Evolutionary conservation across 2,888 invertebrate species (phyloP), one percentile per base, ranked within the genome.

Genomic region (Eupithecia exiguata): DNA sequence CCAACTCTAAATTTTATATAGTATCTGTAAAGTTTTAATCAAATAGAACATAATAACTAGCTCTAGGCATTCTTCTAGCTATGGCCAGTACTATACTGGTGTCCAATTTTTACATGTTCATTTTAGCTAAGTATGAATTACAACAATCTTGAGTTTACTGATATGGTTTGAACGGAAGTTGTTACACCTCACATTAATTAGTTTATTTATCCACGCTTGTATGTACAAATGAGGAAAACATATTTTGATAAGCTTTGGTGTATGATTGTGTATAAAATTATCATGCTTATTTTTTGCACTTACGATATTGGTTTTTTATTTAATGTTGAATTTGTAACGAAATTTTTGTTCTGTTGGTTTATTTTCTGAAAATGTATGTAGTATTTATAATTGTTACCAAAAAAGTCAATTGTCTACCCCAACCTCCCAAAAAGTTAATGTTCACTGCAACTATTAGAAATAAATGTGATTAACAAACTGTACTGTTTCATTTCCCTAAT

Each of bases 371-470:
- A 70, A 78, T 87, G 82, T 84, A 83, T 78, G 82, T 87, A 84
- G 82, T 83, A 83, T 83, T 80, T 87, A 84, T 84, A 83, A 81
- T 82, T 91, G 91, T 92, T 93, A 92, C 92, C 91, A 90, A 90
- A 90, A 53, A 91, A 90, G 90, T 92, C 89, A 91, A 90, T 91
- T 91, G 86, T 86, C 85, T 76, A 77, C 80, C 80, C 81, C 80
- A 75, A 82, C 80, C 84, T 87, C 83, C 85, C 66, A 79, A 84
- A 82, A 82, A 83, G 79, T 84, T 88, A 88, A 84, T 84, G 90
- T 91, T 91, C 89, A 88, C 88, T 90, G 87, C 89, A 91, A 90
- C 87, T 91, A 92, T 91, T 91, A 89, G 83, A 89, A 92, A 89
- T 92, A 93, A 92, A 93, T 88, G 90, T 88, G 86, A 90, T 89